phyloP scores from a whole-genome alignment of 2,888 invertebrate genomes.

The Andrena chrysosceles region DNA sequence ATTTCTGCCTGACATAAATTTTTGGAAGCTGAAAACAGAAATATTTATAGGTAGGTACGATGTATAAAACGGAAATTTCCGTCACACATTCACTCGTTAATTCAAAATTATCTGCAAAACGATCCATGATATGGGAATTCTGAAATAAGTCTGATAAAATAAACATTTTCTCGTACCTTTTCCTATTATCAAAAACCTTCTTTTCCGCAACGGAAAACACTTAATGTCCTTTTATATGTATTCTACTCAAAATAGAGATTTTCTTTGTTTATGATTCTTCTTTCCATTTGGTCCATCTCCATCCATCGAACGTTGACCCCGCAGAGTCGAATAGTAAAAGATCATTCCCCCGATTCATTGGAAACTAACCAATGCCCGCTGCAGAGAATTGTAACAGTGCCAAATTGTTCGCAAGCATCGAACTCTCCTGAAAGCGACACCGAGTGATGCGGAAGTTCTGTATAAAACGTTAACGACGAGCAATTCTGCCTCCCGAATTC shows the following conservation, averaged over 20 bases:
- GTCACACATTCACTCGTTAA: no score
- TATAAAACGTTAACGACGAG: constrained; percentile 28
- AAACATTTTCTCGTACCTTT: no score
- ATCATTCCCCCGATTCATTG: background rate
- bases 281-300: background rate
- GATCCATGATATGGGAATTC: no score
- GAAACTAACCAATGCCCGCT: background rate
- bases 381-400: constrained; percentile 20
- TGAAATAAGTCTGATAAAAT: no score
- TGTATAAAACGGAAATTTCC: no score
- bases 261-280: background rate
- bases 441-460: constrained; percentile 12
- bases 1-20: no score
- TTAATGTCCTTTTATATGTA: background rate
- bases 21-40: no score
- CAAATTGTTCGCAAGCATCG: constrained; percentile 10
- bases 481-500: constrained; percentile 13
- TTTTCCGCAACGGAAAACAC: background rate
- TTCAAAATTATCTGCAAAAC: no score
- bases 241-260: background rate
- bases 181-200: no score
- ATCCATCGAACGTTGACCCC: background rate
- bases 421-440: constrained; percentile 7
- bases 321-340: background rate
- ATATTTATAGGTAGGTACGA: no score